Evolutionary conservation across 1,140 invertebrate genomes (phyloP).

Genomic region (Saccostrea echinata): DNA sequence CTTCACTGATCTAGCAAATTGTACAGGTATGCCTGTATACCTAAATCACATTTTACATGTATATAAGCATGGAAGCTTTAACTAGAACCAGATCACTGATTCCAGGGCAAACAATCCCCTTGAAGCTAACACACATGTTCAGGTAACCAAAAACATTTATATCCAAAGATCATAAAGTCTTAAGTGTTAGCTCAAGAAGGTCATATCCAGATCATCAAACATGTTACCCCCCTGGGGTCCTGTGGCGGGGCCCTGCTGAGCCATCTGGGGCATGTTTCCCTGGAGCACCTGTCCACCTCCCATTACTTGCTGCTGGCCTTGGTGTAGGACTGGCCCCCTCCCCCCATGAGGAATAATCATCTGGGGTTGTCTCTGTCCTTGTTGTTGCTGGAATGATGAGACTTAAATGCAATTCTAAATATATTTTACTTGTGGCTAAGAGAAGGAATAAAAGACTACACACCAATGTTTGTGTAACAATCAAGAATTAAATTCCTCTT

Average conservation of each 20-base stretch:
- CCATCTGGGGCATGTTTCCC: constrained; percentile 25
- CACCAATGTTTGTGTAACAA: too few species aligned
- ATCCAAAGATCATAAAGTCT: not conserved
- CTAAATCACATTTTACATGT: not conserved
- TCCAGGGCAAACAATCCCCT: not conserved
- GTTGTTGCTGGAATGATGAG: not conserved
- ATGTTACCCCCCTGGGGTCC: not conserved
- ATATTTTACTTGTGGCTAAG: too few species aligned
- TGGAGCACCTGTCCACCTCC: constrained; percentile 21
- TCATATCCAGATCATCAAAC: constrained; percentile 18
- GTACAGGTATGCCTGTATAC: too few species aligned
- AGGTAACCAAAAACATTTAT: not conserved
- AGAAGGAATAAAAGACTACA: too few species aligned
- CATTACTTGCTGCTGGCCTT: not conserved
- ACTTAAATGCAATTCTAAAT: not conserved
- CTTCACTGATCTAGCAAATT: not conserved
- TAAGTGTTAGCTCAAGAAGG: not conserved
- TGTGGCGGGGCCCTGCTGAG: not conserved
- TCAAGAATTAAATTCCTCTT: too few species aligned
- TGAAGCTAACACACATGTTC: not conserved
- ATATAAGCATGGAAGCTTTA: not conserved
- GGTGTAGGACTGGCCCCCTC: not conserved
- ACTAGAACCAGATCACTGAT: not conserved
- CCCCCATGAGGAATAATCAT: constrained; percentile 2
- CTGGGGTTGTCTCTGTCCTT: constrained; percentile 20